Evolutionary conservation across 2,797 vertebrate genomes (phyloP).

Genomic region (Melanotaenia trifasciata): DNA sequence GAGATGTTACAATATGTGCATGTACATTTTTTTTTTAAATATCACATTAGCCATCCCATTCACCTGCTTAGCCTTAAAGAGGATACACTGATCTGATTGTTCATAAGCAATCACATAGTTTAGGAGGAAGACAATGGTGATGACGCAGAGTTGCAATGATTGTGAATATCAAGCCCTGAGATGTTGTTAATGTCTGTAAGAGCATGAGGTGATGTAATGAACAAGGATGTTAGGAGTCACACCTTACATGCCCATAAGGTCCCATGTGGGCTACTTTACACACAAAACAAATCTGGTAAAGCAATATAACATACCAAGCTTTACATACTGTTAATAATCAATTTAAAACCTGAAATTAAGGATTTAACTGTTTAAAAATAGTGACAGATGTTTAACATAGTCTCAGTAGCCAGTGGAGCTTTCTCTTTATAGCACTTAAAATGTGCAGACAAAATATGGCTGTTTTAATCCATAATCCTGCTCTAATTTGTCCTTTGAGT

Average conservation of each 20-base stretch:
- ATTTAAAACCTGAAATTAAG: neutral
- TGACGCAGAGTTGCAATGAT: slow-evolving; percentile 34
- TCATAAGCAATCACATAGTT: slow-evolving; percentile 45
- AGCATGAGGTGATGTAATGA: slow-evolving; percentile 40
- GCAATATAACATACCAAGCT: neutral
- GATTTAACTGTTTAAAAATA: neutral
- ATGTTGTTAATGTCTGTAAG: slow-evolving; percentile 63
- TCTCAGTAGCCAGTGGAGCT: neutral
- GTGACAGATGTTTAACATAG: neutral
- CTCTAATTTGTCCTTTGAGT: slow-evolving; percentile 10
- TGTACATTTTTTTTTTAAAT: slow-evolving; percentile 21
- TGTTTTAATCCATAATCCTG: neutral
- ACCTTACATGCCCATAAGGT: neutral
- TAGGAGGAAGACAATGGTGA: slow-evolving; percentile 50
- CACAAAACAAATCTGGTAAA: neutral
- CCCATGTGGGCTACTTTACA: slow-evolving; percentile 17
- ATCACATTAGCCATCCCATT: slow-evolving; percentile 17
- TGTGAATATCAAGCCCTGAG: slow-evolving; percentile 75
- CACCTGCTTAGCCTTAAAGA: slow-evolving; percentile 31
- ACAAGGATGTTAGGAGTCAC: slow-evolving; percentile 15
- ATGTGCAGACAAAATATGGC: neutral
- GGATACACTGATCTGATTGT: slow-evolving; percentile 50
- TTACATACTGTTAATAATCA: neutral
- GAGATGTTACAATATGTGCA: slow-evolving; percentile 20
- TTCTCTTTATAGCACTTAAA: neutral